phyloP scores from a whole-genome alignment of 2,888 invertebrate genomes.

The Siphonodentalium dalli region DNA sequence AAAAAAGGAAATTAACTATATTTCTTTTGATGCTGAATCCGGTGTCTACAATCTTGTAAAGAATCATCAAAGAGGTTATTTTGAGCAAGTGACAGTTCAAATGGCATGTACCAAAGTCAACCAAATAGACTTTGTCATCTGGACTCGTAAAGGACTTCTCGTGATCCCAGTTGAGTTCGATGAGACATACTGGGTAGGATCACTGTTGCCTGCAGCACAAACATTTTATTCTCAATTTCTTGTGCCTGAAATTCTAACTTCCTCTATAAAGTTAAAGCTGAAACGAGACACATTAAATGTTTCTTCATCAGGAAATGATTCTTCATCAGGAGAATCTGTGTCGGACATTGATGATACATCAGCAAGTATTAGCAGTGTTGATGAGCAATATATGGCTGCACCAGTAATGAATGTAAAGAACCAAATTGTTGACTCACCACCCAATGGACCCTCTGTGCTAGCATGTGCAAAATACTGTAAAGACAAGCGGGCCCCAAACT shows the following conservation, averaged over 20 bases:
- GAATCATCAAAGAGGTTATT: conserved; percentile 8
- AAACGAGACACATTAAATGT: too few relatives aligned
- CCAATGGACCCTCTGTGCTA: too few relatives aligned
- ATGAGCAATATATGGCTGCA: too few relatives aligned
- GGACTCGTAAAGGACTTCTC: background rate
- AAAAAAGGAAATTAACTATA: conserved; percentile 5
- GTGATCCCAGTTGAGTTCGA: background rate
- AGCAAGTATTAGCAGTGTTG: too few relatives aligned
- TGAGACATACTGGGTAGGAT: background rate
- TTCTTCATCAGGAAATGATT: too few relatives aligned
- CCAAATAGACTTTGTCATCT: conserved; percentile 7
- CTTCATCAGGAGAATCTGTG: too few relatives aligned
- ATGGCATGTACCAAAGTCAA: conserved; percentile 1
- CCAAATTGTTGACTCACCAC: too few relatives aligned
- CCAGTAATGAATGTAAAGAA: too few relatives aligned
- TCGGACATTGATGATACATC: too few relatives aligned
- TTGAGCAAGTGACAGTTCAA: conserved; percentile 6
- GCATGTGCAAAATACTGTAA: conserved; percentile 4
- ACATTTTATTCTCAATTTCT: conserved; percentile 1
- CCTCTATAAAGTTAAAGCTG: too few relatives aligned
- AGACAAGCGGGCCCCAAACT: conserved; percentile 3
- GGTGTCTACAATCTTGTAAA: background rate
- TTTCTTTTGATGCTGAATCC: background rate
- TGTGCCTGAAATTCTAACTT: conserved; percentile 7
- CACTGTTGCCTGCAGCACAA: background rate